Conservation (phyloP, 1,140 invertebrate species). For the Pteromalus puparum region DNA sequence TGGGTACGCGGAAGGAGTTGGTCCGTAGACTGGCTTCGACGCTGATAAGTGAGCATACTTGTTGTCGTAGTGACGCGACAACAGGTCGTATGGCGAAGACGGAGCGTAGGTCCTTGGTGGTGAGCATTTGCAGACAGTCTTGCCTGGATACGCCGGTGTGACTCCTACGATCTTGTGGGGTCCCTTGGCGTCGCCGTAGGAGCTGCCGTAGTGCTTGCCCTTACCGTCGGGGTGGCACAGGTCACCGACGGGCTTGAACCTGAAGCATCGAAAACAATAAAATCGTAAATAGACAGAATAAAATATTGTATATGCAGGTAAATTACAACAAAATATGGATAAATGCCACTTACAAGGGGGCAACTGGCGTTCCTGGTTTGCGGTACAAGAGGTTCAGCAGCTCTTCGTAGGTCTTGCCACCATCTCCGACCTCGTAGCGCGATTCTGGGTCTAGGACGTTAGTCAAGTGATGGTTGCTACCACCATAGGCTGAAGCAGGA, state of each 20-base stretch:
- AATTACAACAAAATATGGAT: no score
- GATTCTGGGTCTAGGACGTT: no score
- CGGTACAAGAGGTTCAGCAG: neutral
- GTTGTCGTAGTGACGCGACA: neutral
- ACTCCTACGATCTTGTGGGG: slow-evolving; percentile 38
- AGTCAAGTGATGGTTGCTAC: neutral
- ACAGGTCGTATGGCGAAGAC: neutral
- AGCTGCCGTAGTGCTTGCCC: neutral
- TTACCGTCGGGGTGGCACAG: neutral
- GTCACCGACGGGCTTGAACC: neutral
- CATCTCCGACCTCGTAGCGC: neutral
- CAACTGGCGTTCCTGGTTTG: neutral
- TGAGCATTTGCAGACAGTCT: slow-evolving; percentile 37
- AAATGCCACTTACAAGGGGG: slow-evolving; percentile 6
- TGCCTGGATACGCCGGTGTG: slow-evolving; percentile 56
- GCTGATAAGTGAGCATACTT: neutral
- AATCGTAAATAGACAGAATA: no score
- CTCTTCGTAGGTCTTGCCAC: neutral
- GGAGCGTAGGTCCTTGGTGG: neutral
- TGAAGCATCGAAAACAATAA: neutral
- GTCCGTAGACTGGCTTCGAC: neutral
- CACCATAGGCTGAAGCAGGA: neutral
- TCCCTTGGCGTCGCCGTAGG: no score
- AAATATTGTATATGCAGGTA: no score
- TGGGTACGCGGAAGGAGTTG: neutral